These are phyloP conservation scores for Oncorhynchus nerka DNA, from an alignment of 2,113 vertebrate species.

Conservation along the genomic window DNA sequence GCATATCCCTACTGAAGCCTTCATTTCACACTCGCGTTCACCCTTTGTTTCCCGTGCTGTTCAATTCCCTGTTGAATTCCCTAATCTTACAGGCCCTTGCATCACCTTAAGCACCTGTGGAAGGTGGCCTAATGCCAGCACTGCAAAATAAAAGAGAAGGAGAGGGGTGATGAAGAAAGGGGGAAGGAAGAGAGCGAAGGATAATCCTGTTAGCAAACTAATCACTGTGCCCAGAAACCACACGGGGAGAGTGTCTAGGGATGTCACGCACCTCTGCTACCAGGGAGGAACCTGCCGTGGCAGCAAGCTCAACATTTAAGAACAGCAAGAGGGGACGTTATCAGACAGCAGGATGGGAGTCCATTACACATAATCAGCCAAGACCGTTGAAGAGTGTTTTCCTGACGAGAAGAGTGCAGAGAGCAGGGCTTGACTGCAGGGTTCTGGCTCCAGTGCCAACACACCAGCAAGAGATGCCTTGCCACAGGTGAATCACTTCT, in stretches of 20 bases:
- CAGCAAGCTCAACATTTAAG: not conserved
- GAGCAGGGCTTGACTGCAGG: too few species aligned
- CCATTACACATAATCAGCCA: not conserved
- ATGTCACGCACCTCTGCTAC: not conserved
- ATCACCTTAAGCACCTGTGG: too few species aligned
- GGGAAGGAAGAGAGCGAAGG: not conserved
- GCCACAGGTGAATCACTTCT: too few species aligned
- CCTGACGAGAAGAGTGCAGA: not conserved
- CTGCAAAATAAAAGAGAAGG: not conserved
- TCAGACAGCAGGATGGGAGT: not conserved
- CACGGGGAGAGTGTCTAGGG: not conserved
- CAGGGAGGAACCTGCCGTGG: not conserved
- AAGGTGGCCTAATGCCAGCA: not conserved
- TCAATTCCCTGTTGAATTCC: too few species aligned
- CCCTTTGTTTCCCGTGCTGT: too few species aligned
- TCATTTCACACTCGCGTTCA: too few species aligned
- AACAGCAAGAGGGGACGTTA: not conserved
- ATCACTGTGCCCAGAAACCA: not conserved
- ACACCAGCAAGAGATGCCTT: too few species aligned
- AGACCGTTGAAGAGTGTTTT: not conserved
- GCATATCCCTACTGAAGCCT: too few species aligned
- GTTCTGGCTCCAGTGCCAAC: too few species aligned
- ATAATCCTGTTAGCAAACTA: slow-evolving; percentile 3
- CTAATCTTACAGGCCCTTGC: too few species aligned
- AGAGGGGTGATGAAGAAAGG: too few species aligned